Conservation (phyloP, 2,113 vertebrate genomes). For the Pungitius pungitius region DNA sequence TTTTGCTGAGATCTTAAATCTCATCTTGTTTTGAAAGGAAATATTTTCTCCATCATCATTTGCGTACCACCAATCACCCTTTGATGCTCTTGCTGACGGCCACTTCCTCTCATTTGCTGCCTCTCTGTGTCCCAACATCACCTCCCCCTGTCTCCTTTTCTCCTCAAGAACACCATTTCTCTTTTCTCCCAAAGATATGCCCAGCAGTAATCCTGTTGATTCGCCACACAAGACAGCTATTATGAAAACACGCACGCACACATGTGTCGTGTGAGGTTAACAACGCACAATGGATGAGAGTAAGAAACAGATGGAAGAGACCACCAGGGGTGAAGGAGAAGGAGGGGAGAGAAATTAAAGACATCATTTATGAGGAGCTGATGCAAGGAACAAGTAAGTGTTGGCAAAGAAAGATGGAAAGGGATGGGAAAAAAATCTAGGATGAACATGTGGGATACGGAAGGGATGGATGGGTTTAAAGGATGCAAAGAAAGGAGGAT, state of each 20-base stretch:
- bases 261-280: slow-evolving; percentile 3
- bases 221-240: slow-evolving; percentile 15
- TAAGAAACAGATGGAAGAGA: slow-evolving; percentile 26
- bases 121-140: slow-evolving; percentile 6
- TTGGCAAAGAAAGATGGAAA: neutral
- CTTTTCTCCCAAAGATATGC: slow-evolving; percentile 18
- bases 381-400: neutral
- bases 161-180: slow-evolving; percentile 6
- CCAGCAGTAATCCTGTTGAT: slow-evolving; percentile 40
- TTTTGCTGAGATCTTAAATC: neutral
- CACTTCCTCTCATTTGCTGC: slow-evolving; percentile 5
- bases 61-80: slow-evolving; percentile 8
- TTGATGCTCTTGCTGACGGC: slow-evolving; percentile 16
- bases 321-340: slow-evolving; percentile 3
- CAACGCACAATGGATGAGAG: slow-evolving; percentile 1
- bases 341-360: slow-evolving; percentile 31
- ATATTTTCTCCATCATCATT: neutral
- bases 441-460: neutral
- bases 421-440: neutral
- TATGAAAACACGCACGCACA: neutral
- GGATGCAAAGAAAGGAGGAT: slow-evolving; percentile 26
- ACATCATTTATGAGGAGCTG: slow-evolving; percentile 21
- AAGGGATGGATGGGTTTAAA: slow-evolving; percentile 31
- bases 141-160: neutral
- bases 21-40: neutral